phyloP scores from a whole-genome alignment of 1,140 invertebrate genomes.

The Scaptomyza graminum region DNA sequence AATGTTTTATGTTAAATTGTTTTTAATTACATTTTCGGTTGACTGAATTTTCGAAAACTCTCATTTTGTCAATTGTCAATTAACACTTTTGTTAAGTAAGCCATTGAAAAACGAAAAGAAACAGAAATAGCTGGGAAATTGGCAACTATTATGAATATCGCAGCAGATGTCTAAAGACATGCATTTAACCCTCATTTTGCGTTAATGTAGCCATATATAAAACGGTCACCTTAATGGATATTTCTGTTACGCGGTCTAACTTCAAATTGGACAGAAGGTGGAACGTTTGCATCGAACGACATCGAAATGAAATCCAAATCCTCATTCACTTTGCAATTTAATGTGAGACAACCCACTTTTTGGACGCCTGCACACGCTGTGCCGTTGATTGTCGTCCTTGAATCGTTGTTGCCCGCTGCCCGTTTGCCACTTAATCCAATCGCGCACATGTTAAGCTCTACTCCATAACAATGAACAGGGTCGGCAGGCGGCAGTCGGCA shows the following conservation, averaged over 20 bases:
- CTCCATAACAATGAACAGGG: slow-evolving; percentile 49
- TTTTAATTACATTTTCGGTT: slow-evolving; percentile 20
- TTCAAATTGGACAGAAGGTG: slow-evolving; percentile 79
- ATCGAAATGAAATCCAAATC: background rate
- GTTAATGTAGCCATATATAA: slow-evolving; percentile 77
- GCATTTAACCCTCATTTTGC: slow-evolving; percentile 76
- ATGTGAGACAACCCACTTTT: background rate
- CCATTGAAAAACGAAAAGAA: slow-evolving; percentile 33
- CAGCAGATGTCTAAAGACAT: slow-evolving; percentile 78
- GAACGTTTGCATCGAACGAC: slow-evolving; percentile 18
- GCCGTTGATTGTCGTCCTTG: slow-evolving; percentile 76
- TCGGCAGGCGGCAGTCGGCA: background rate
- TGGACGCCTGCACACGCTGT: slow-evolving; percentile 55
- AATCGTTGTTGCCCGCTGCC: slow-evolving; percentile 53
- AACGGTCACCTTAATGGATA: slow-evolving; percentile 81
- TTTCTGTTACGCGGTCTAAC: slow-evolving; percentile 76
- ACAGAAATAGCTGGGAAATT: slow-evolving; percentile 9
- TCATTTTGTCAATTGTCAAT: slow-evolving; percentile 54
- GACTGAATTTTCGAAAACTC: slow-evolving; percentile 36
- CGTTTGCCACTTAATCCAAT: slow-evolving; percentile 81
- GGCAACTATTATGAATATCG: slow-evolving; percentile 24
- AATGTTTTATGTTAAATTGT: too few relatives aligned
- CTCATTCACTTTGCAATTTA: slow-evolving; percentile 1
- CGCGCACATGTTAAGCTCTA: slow-evolving; percentile 74
- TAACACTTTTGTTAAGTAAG: slow-evolving; percentile 73